Conservation (phyloP, 2,113 vertebrate species). For the Upupa epops region DNA sequence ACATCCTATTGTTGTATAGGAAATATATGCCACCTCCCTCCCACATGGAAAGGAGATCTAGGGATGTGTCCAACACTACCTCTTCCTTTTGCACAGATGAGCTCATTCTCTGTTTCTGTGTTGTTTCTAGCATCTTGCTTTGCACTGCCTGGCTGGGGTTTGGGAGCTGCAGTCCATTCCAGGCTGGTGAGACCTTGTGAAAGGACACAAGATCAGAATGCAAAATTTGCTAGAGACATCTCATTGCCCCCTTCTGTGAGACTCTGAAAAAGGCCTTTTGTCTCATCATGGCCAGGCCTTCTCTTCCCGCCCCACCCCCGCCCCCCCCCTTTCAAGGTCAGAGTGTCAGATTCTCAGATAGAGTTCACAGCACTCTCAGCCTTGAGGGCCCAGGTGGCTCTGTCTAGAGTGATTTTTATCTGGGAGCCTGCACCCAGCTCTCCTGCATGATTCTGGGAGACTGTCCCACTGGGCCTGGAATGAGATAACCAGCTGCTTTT, state of each 20-base stretch:
- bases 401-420: too few species aligned
- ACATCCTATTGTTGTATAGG: constrained; percentile 59
- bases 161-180: not conserved
- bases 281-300: too few species aligned
- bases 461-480: too few species aligned
- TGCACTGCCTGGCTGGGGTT: not conserved
- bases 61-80: not conserved
- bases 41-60: constrained; percentile 41
- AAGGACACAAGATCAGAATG: not conserved
- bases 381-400: too few species aligned
- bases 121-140: not conserved
- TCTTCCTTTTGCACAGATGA: not conserved
- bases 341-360: too few species aligned
- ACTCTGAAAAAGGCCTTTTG: too few species aligned
- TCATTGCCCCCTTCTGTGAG: fast-evolving
- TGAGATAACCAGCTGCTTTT: too few species aligned
- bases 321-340: too few species aligned
- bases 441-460: too few species aligned
- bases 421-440: too few species aligned
- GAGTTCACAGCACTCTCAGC: too few species aligned
- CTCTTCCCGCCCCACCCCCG: too few species aligned
- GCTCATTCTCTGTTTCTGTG: not conserved
- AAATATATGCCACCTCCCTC: constrained; percentile 61
- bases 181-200: not conserved
- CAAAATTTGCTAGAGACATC: not conserved